Evolutionary conservation across 2,888 invertebrate genomes (phyloP).

Genomic region (Meghimatium bilineatum): DNA sequence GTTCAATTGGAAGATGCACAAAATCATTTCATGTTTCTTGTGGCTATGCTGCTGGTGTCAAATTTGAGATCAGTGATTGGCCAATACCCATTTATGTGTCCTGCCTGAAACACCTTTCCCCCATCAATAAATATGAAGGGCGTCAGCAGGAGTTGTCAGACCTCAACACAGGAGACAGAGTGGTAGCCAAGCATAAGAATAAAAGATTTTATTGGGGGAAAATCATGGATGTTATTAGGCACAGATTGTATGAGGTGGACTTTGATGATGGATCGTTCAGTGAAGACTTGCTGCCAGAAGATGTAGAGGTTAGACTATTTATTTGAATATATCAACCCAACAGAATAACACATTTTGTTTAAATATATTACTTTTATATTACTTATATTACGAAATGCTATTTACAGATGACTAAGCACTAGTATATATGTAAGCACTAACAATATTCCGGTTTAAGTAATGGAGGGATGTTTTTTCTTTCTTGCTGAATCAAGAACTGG

Average conservation of each 20-base stretch:
- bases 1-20: constrained; percentile 78
- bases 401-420: too few relatives aligned
- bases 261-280: constrained; percentile 82
- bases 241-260: constrained; percentile 81
- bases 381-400: too few relatives aligned
- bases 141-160: constrained; percentile 58
- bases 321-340: too few relatives aligned
- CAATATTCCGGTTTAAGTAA: too few relatives aligned
- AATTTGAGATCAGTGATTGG: constrained; percentile 77
- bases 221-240: constrained; percentile 78
- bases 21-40: constrained; percentile 82
- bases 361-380: too few relatives aligned
- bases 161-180: constrained; percentile 76
- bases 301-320: constrained; percentile 79
- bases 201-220: constrained; percentile 81
- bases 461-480: too few relatives aligned
- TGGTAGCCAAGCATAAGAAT: constrained; percentile 83
- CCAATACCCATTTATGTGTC: constrained; percentile 76
- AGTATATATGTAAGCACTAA: too few relatives aligned
- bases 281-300: constrained; percentile 80
- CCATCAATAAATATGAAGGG: constrained; percentile 34
- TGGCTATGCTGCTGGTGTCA: constrained; percentile 80
- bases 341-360: background rate
- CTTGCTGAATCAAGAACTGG: too few relatives aligned
- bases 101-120: constrained; percentile 73